phyloP scores from a whole-genome alignment of 2,797 vertebrate species.

The Tragopan temminckii region DNA sequence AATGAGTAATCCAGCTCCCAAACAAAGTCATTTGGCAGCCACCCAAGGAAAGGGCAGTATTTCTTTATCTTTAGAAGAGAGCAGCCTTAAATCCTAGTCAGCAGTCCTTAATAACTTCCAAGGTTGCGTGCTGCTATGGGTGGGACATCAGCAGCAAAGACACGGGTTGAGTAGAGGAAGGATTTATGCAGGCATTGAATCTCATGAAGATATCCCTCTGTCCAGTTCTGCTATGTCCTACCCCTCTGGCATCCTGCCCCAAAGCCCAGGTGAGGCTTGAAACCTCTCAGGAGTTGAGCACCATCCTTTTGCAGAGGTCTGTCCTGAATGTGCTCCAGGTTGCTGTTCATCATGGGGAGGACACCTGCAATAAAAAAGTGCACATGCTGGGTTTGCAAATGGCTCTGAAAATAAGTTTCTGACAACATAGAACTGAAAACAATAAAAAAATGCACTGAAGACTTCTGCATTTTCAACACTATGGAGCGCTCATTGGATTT shows the following conservation, averaged over 20 bases:
- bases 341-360: not conserved
- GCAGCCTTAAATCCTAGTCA: not conserved
- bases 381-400: not conserved
- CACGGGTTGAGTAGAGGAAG: not conserved
- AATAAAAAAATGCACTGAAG: not conserved
- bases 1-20: not conserved
- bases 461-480: not conserved
- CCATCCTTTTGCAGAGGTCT: not conserved
- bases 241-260: not conserved
- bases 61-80: slow-evolving; percentile 22
- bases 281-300: not conserved
- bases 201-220: not conserved
- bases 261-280: not conserved
- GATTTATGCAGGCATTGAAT: slow-evolving; percentile 2
- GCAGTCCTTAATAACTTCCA: not conserved
- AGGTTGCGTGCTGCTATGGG: not conserved
- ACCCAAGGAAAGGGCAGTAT: not conserved
- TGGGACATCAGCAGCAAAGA: not conserved
- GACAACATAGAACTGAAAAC: not conserved
- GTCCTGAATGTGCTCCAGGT: not conserved
- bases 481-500: not conserved
- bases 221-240: not conserved
- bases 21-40: not conserved
- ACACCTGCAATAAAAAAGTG: not conserved
- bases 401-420: not conserved